Base-by-base conservation (phyloP, 23 tunicate species). In the Halocynthia roretzi region DNA sequence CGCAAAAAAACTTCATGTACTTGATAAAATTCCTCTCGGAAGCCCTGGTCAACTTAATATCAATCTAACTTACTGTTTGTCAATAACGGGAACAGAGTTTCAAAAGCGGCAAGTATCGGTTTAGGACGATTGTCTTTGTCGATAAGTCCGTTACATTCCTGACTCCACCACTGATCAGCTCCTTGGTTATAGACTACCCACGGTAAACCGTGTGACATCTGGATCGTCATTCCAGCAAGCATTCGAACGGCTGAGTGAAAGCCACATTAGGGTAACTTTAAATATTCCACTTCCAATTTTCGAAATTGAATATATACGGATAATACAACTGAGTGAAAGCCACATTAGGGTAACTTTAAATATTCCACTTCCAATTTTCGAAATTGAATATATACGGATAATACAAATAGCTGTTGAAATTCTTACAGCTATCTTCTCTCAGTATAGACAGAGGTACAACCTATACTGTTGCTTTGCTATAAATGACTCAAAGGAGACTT, bases 81-180 rank as follows among this genome's bases (percentile, higher is more conserved):
- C 14, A 91, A 53, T 71, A 81, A 80, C 55, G 84, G 82, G 14
- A 92, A 54, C n/a, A 92, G 79, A 6, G 92, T 82, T 54, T 86
- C 72, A 56, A 92, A 70, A 5, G 98, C 85, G 11, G 80, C 98
- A 53, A 68, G 58, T 8, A 92, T 54, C 63, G 86, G 98, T 54
- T 92, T 92, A 6, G 80, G 83, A 54, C 86, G 58, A 58, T 73
- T 70, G 8, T 57, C 31, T 75, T 87, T 55, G 68, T 92, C 98
- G 51, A 76, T 66, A 55, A 92, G 71, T 9, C 98, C 98, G 5
- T 49, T 52, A 58, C 98, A 92, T 4, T 65, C 52, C n/a, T 6
- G 53, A 5, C 83, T 77, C 98, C 98, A 92, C 67, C 53, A 52
- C 10, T 71, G 61, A 66, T 92, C 98, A 48, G 71, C 62, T 8